Base-by-base conservation (phyloP, 2,113 vertebrate genomes). In the Erinaceus europaeus region DNA sequence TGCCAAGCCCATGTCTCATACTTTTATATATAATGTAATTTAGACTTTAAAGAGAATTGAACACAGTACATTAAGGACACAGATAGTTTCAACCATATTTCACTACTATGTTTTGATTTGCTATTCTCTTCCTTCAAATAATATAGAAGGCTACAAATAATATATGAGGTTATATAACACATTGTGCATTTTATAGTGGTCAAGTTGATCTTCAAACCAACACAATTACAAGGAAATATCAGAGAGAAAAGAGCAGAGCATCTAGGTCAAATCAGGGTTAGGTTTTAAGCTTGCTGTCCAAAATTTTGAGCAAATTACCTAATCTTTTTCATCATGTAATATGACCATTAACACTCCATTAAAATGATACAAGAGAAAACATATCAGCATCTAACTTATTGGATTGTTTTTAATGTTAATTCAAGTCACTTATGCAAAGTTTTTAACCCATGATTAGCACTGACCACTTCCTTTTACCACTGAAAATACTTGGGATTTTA, bases 11-110 rank as follows among this genome's bases (percentile, higher is more conserved):
- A 69, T 61, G 74, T 73, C 77, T 85, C 78, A 23, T 0, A 52
- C 42, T 90, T 90, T 86, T 53, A 42, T 74, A 21, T 57, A 72
- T 76, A 68, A 85, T 73, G 18, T 69, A 34, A 87, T 68, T 69
- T 92, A 86, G 90, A 62, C 7, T 17, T 18, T 64, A 57, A 82
- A 17, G 21, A 82, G n/a, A 87, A 77, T 34, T 67, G 75, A 92
- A 67, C 6, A 44, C 6, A 76, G 29, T 34, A 3, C 36, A 74
- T 57, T 57, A 68, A 92, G 46, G 57, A 29, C 11, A 53, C 34
- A n/a, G 36, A 69, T 74, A 34, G 38, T 72, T 94, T 61, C 73
- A 29, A 64, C 5, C 55, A 2, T 11, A 65, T 84, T 67, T 44
- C 65, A 78, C 1, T 86, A 50, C 27, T 84, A 36, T 57, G 25